These are phyloP conservation scores for Erythrocercus mccallii DNA, from an alignment of 2,113 vertebrate genomes.

Conservation along the genomic window DNA sequence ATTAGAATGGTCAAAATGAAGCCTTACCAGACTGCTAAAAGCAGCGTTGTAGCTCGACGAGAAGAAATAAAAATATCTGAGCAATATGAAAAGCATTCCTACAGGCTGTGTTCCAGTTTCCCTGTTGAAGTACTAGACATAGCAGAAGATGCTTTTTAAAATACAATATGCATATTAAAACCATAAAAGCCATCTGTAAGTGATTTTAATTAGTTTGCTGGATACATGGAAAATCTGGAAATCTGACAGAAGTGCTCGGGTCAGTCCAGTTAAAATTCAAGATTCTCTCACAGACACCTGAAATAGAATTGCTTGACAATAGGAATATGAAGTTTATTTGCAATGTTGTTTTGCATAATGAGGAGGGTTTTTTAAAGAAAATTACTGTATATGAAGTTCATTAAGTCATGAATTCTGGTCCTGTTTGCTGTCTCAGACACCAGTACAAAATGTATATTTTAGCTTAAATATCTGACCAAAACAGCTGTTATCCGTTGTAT, in stretches of 20 bases:
- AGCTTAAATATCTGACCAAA: constrained; percentile 55
- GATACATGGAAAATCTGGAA: background rate
- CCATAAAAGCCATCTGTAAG: background rate
- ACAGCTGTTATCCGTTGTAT: constrained; percentile 68
- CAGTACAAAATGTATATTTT: constrained; percentile 34
- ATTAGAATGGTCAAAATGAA: background rate
- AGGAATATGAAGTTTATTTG: background rate
- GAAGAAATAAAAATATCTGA: background rate
- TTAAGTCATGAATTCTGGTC: constrained; percentile 46
- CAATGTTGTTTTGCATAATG: background rate
- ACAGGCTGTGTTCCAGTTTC: background rate
- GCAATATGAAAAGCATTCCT: background rate
- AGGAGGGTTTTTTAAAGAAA: background rate
- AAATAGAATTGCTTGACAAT: background rate
- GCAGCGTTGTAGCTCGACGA: rapidly evolving
- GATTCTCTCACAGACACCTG: background rate
- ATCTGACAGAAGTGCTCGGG: background rate
- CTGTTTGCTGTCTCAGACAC: constrained; percentile 29
- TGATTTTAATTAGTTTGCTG: background rate
- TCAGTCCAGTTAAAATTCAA: background rate
- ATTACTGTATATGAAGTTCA: background rate
- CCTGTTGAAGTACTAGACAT: background rate
- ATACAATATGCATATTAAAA: background rate
- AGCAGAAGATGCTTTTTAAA: background rate
- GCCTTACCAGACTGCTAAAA: background rate